Base-by-base conservation (phyloP, 2,797 vertebrate species). In the Scomberomorus guttatus region DNA sequence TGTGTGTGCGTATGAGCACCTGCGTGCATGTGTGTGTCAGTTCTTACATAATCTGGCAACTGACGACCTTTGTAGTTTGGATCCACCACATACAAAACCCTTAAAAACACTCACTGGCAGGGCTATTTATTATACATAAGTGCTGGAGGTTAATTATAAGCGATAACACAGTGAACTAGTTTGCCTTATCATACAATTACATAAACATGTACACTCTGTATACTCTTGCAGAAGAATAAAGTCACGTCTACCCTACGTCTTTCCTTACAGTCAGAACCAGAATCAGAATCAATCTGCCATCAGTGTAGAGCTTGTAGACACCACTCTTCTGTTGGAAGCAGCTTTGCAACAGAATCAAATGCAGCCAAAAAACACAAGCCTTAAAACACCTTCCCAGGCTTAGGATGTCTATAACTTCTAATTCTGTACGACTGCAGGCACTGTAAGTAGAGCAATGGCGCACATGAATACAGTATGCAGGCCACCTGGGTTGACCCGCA, bases 41-140 rank as follows among this genome's bases (percentile, higher is more conserved):
- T 25, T 61, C 39, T 86, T 90, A 81, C 75, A 83, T 85, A 86
- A 91, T 75, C 65, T 72, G 57, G 50, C 58, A 75, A 73, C 57
- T 57, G 58, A 72, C 86, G 90, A 91, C 85, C 90, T 89, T 89
- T 90, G 88, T 66, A 77, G 74, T 80, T 74, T 80, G 70, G 39
- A 79, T 87, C 54, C 75, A 63, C 32, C 52, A 76, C 65, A 71
- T 37, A 70, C 42, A 80, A 25, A 24, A 18, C 32, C 32, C 13
- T 42, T 34, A 50, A 64, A 60, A 59, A 46, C 6, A 75, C 50
- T 29, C 17, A 20, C 58, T 63, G 5, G 44, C 69, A 24, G 51
- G 73, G 51, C 5, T 27, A 56, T 76, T 81, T 55, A 64, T 82
- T 61, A 59, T 58, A 44, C 54, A 72, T 85, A 72, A 68, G 7